Base-by-base conservation (phyloP, 2,888 invertebrate genomes). In the Theretra japonica region DNA sequence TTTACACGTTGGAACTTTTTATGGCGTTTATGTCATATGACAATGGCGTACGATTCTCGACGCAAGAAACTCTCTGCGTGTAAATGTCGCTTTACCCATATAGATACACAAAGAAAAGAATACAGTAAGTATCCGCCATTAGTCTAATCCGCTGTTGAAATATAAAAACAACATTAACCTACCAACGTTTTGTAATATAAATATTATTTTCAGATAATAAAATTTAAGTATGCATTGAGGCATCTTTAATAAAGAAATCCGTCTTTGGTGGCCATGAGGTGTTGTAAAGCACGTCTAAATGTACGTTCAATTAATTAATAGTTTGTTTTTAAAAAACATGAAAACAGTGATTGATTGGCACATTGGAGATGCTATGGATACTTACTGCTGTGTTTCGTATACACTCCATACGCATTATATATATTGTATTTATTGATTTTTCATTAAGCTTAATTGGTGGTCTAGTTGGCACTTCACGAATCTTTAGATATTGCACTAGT, bases 191-290 rank as follows among this genome's bases (percentile, higher is more conserved):
- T 17, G 19, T 7, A 53, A 53, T n/a, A 15, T 53, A n/a, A 53
- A 53, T 53, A 17, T 58, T 58, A 58, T 59, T 25, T 59, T 17
- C 6, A 33, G 33, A 60, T 60, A 30, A 33, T 60, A 60, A 60
- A 30, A 60, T 60, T 30, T 60, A 33, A 60, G 60, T n/a, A 60
- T 59, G 6, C 15, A 59, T 60, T 60, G 33, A 33, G 60, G 30
- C n/a, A 30, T 33, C 8, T 17, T 53, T 53, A 53, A 11, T 60
- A n/a, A 19, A 33, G n/a, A 60, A 28, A 59, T 59, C 59, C 25
- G 8, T n/a, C 19, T 17, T 59, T 28, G 25, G 59, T 60, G 60
- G 19, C 60, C 60, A n/a, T 60, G 60, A 30, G 8, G n/a, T n/a
- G 17, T 53, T 53, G n/a, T n/a, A 19, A 19, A 17, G 5, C n/a